Percentiles rank a stretch among this genome's conserved stretches.
These are phyloP conservation scores for Nicator chloris DNA, from an alignment of 2,113 vertebrate genomes.

Conservation along the genomic window DNA sequence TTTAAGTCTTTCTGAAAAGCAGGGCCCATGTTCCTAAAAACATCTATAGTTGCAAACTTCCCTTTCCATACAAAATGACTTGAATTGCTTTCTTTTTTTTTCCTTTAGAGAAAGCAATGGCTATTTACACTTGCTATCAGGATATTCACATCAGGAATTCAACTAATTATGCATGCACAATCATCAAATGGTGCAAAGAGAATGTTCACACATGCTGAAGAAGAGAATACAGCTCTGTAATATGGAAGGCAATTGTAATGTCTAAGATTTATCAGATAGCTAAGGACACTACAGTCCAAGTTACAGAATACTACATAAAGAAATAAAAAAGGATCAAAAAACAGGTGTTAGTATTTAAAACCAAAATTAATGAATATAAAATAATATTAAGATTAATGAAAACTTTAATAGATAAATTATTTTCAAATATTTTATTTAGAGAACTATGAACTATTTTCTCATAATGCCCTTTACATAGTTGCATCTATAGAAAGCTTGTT, in stretches of 20 bases:
- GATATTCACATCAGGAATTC: conserved; percentile 30
- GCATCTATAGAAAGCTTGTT: conserved; percentile 44
- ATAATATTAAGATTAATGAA: neutral
- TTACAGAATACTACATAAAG: neutral
- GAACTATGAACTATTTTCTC: conserved; percentile 40
- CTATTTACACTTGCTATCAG: conserved; percentile 39
- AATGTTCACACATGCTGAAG: conserved; percentile 10
- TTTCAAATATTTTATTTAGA: conserved; percentile 56
- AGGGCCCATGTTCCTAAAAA: neutral
- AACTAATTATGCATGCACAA: conserved; percentile 44
- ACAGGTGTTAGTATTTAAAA: neutral
- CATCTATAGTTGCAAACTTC: neutral
- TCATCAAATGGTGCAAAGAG: conserved; percentile 11
- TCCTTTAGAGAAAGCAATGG: neutral
- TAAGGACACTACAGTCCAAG: neutral
- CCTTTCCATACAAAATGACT: neutral
- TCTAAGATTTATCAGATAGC: neutral
- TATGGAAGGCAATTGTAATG: neutral
- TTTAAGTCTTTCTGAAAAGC: neutral
- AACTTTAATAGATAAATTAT: conserved; percentile 40
- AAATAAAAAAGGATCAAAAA: neutral
- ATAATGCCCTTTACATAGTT: conserved; percentile 61
- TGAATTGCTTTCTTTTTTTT: neutral
- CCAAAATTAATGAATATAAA: neutral
- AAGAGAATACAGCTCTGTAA: neutral